Percentiles rank a stretch among this genome's conserved stretches.
Conservation (phyloP, 2,797 vertebrate species). For the Girardinus metallicus region DNA sequence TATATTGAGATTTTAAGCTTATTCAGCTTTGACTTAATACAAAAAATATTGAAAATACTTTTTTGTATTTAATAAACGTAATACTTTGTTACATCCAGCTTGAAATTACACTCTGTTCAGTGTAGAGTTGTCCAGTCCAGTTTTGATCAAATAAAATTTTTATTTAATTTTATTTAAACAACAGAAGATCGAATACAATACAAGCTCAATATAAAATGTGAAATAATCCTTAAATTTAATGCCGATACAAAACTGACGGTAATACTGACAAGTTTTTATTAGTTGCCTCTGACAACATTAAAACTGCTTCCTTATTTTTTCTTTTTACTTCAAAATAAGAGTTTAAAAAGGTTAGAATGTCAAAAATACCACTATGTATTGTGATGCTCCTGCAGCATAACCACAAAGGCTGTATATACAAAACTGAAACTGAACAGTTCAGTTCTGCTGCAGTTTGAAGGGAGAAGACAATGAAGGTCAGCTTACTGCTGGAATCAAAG, state of each 20-base stretch:
- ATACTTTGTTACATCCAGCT: not conserved
- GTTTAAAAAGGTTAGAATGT: not conserved
- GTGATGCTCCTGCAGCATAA: not conserved
- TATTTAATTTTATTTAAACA: not conserved
- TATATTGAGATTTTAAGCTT: not conserved
- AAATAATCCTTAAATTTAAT: not conserved
- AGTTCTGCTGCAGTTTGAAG: conserved; percentile 25
- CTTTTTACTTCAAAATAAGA: not conserved
- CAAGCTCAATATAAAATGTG: not conserved
- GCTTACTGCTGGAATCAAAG: conserved; percentile 35
- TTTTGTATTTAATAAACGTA: not conserved
- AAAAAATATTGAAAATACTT: not conserved
- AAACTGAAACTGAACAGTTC: conserved; percentile 10
- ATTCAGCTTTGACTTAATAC: not conserved
- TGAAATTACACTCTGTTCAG: not conserved
- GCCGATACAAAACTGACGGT: not conserved
- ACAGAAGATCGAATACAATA: not conserved
- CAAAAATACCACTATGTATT: not conserved
- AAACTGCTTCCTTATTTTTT: not conserved
- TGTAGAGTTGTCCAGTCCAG: not conserved
- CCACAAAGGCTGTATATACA: not conserved
- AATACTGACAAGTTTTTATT: not conserved
- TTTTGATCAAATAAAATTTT: not conserved
- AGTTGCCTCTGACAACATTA: not conserved
- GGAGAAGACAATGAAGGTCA: conserved; percentile 3